phyloP scores from a whole-genome alignment of 2,797 vertebrate species.

The Hirundo rustica region DNA sequence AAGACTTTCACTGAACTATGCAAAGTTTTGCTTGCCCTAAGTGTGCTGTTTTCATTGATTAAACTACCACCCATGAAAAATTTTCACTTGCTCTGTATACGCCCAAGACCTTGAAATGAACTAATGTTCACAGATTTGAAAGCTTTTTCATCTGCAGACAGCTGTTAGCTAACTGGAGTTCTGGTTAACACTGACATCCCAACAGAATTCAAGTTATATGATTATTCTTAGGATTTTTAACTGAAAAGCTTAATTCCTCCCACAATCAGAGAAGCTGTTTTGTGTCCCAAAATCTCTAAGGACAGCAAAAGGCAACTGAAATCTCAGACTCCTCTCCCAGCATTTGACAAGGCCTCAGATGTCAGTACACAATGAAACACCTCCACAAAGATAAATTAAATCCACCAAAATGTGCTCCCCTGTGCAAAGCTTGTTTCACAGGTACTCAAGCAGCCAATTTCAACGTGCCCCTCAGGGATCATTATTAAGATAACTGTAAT shows the following conservation, averaged over 20 bases:
- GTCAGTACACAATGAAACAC: background rate
- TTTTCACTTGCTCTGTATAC: background rate
- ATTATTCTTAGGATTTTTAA: background rate
- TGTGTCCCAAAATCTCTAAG: background rate
- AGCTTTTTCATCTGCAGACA: background rate
- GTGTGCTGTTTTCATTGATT: background rate
- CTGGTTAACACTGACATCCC: background rate
- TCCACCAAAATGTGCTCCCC: background rate
- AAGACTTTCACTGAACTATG: background rate
- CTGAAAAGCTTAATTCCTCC: background rate
- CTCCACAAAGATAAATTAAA: conserved; percentile 16
- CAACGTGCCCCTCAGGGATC: background rate
- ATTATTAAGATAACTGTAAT: conserved; percentile 66
- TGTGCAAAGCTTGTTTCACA: background rate
- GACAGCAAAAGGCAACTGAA: background rate
- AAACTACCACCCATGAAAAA: background rate
- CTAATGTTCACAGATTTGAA: background rate
- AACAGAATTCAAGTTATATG: background rate
- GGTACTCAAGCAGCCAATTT: conserved; percentile 7
- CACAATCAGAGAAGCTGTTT: background rate
- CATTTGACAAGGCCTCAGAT: background rate
- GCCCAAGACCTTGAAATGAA: background rate
- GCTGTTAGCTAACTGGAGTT: background rate
- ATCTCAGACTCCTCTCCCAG: background rate
- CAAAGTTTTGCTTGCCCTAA: background rate